Evolutionary conservation across 1,140 invertebrate species (phyloP).

Genomic region (Metopolophium dirhodum): DNA sequence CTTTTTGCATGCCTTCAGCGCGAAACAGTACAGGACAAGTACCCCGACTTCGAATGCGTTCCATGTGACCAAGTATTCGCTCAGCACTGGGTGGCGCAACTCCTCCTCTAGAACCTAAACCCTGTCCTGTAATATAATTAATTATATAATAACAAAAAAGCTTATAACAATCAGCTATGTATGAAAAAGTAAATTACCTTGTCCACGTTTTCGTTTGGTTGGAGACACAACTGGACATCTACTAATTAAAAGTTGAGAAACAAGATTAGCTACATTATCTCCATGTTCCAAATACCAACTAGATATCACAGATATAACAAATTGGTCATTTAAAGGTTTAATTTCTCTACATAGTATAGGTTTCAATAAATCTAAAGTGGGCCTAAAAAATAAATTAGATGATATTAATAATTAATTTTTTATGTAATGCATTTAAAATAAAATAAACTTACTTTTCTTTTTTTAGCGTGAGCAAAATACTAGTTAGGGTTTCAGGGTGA

Average conservation of each 20-base stretch:
- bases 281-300: conserved; percentile 89
- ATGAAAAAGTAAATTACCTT: conserved; percentile 48
- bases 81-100: conserved; percentile 71
- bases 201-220: conserved; percentile 84
- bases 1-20: conserved; percentile 87
- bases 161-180: background rate
- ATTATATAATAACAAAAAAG: background rate
- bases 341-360: conserved; percentile 82
- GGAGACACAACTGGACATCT: conserved; percentile 82
- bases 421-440: background rate
- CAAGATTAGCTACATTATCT: conserved; percentile 85
- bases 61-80: conserved; percentile 88
- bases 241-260: conserved; percentile 77
- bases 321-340: conserved; percentile 74
- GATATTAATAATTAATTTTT: background rate
- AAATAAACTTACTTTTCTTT: conserved; percentile 77
- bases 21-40: conserved; percentile 75
- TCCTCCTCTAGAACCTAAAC: conserved; percentile 62
- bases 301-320: conserved; percentile 87
- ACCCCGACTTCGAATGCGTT: conserved; percentile 79
- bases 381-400: conserved; percentile 65
- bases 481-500: conserved; percentile 92
- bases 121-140: conserved; percentile 48
- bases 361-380: conserved; percentile 83
- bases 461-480: conserved; percentile 87